Evolutionary conservation across 2,113 vertebrate genomes (phyloP).

Genomic region (Ranitomeya imitator): DNA sequence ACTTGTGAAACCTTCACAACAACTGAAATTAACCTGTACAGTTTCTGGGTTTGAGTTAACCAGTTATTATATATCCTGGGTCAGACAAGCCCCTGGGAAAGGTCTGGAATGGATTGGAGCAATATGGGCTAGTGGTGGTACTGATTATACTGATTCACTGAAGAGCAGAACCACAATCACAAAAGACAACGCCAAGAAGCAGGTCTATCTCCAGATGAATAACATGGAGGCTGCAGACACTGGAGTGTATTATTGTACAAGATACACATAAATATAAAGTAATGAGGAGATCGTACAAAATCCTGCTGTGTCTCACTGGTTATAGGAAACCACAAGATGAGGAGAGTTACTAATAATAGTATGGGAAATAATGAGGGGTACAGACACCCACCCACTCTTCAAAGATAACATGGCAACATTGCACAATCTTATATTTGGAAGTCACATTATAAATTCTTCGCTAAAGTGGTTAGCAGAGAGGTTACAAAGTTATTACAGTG

Average conservation of each 20-base stretch:
- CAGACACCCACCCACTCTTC: too few species aligned
- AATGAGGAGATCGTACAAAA: conserved; percentile 25
- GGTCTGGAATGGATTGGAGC: conserved; percentile 29
- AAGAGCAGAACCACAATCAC: conserved; percentile 31
- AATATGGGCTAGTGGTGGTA: neutral
- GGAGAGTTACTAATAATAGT: neutral
- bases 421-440: too few species aligned
- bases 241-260: conserved; percentile 31
- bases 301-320: neutral
- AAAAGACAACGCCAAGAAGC: conserved; percentile 49
- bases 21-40: conserved; percentile 51
- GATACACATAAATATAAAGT: neutral
- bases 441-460: too few species aligned
- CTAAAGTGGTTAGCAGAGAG: too few species aligned
- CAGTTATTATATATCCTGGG: conserved; percentile 65
- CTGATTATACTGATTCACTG: neutral
- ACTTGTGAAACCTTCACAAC: conserved; percentile 24
- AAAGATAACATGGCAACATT: too few species aligned
- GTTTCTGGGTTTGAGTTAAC: conserved; percentile 45
- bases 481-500: too few species aligned
- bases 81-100: conserved; percentile 66
- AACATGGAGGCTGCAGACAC: conserved; percentile 1
- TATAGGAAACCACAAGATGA: neutral
- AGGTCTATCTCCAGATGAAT: conserved; percentile 2
- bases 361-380: neutral